phyloP scores from a whole-genome alignment of 2,888 invertebrate species.

The Eumerus sabulonum region DNA sequence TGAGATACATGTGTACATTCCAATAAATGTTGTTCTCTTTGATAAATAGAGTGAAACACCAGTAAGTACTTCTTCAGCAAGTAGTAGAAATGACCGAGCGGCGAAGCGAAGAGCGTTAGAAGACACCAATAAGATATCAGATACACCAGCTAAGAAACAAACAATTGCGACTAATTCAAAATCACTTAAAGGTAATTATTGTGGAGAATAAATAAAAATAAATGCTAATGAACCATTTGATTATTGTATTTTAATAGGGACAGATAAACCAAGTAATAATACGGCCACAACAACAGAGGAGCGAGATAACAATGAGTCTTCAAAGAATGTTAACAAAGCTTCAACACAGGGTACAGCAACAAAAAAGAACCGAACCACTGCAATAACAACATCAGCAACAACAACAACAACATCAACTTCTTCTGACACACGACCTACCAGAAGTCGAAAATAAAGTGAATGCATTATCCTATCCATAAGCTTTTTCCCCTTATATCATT shows the following conservation, averaged over 20 bases:
- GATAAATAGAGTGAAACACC: constrained; percentile 58
- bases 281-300: constrained; percentile 33
- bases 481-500: constrained; percentile 53
- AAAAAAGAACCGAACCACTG: constrained; percentile 50
- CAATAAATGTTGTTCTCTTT: too few species aligned
- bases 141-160: constrained; percentile 67
- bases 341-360: constrained; percentile 53
- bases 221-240: background rate
- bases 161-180: constrained; percentile 39
- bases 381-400: constrained; percentile 24
- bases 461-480: constrained; percentile 47
- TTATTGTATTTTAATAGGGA: constrained; percentile 10
- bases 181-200: constrained; percentile 61
- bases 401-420: constrained; percentile 43
- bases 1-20: too few species aligned
- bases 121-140: constrained; percentile 42
- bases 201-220: background rate
- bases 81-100: constrained; percentile 72
- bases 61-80: constrained; percentile 68
- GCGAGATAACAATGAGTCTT: constrained; percentile 17
- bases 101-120: constrained; percentile 72
- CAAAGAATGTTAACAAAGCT: constrained; percentile 51
- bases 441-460: constrained; percentile 71
- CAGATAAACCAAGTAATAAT: constrained; percentile 42
- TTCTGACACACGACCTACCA: constrained; percentile 67